A percentile compares a stretch with the other conserved stretches of the same genome.
These are phyloP conservation scores for Agonopterix arenella DNA, from an alignment of 2,888 invertebrate genomes.

Conservation along the genomic window DNA sequence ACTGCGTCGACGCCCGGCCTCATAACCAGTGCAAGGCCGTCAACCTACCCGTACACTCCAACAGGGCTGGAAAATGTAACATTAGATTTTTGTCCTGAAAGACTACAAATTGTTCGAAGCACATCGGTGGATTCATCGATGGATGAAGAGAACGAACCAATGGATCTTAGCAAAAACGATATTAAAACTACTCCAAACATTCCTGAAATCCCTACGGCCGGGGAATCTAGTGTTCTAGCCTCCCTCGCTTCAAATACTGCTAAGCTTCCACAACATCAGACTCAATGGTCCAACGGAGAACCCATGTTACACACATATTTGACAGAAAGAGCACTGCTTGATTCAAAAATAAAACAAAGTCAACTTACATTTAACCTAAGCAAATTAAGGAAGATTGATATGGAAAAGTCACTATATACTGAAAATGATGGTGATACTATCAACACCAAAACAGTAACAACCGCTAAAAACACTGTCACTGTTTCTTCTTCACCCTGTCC, in stretches of 20 bases:
- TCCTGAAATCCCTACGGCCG: slow-evolving; percentile 78
- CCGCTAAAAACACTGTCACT: slow-evolving; percentile 20
- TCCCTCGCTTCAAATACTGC: slow-evolving; percentile 80
- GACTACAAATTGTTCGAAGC: slow-evolving; percentile 32
- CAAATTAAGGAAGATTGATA: slow-evolving; percentile 53
- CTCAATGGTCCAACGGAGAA: slow-evolving; percentile 77
- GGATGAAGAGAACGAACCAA: slow-evolving; percentile 72
- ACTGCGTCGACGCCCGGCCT: slow-evolving; percentile 70
- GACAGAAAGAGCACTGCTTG: slow-evolving; percentile 82
- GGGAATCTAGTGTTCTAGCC: slow-evolving; percentile 78
- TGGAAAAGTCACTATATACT: slow-evolving; percentile 39
- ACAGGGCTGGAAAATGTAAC: slow-evolving; percentile 40
- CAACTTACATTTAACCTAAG: slow-evolving; percentile 62
- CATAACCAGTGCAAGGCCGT: slow-evolving; percentile 78
- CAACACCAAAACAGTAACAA: slow-evolving; percentile 24
- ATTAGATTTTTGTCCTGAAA: slow-evolving; percentile 43
- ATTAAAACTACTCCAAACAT: slow-evolving; percentile 42
- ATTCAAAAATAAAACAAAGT: slow-evolving; percentile 83
- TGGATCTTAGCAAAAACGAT: slow-evolving; percentile 68
- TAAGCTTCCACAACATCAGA: slow-evolving; percentile 74
- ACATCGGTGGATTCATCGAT: slow-evolving; percentile 40
- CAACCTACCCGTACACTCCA: slow-evolving; percentile 82
- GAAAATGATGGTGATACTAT: slow-evolving; percentile 32
- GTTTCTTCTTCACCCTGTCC: not conserved
- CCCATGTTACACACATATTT: slow-evolving; percentile 84